A percentile compares a stretch with the other conserved stretches of the same genome.
Evolutionary conservation across 92 coral and sea anemone genomes (phyloP).

Genomic region (Siderastrea siderea): DNA sequence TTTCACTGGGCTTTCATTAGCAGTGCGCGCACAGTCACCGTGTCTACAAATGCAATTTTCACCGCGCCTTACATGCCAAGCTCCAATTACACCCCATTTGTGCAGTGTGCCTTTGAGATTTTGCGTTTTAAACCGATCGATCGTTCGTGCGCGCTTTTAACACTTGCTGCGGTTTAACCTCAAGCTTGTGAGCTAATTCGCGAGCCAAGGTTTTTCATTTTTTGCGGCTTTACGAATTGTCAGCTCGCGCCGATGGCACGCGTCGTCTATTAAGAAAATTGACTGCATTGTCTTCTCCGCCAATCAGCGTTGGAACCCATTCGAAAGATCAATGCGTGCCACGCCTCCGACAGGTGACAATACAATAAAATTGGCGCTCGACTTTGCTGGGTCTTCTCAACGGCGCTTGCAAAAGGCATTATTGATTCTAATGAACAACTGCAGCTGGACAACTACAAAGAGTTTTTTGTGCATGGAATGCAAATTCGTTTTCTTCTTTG

Average conservation of each 20-base stretch:
- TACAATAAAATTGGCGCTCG: conserved; percentile 73
- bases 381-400: conserved; percentile 61
- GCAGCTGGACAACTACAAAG: conserved; percentile 85
- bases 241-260: conserved; percentile 84
- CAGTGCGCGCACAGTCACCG: not conserved
- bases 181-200: not conserved
- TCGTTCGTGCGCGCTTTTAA: not conserved
- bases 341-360: conserved; percentile 90
- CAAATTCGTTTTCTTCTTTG: conserved; percentile 51
- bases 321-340: conserved; percentile 71
- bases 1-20: not conserved
- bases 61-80: not conserved
- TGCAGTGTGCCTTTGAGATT: not conserved
- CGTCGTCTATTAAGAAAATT: conserved; percentile 81
- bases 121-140: not conserved
- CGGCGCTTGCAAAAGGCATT: conserved; percentile 77
- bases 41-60: conserved; percentile 7
- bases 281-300: conserved; percentile 69
- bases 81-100: conserved; percentile 12
- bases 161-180: not conserved
- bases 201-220: not conserved
- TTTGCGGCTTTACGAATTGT: conserved; percentile 22
- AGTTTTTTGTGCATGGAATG: conserved; percentile 67
- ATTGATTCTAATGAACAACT: conserved; percentile 74
- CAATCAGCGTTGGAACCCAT: conserved; percentile 66